Conservation (phyloP, 1,140 invertebrate species). For the Drosophila suzukii region DNA sequence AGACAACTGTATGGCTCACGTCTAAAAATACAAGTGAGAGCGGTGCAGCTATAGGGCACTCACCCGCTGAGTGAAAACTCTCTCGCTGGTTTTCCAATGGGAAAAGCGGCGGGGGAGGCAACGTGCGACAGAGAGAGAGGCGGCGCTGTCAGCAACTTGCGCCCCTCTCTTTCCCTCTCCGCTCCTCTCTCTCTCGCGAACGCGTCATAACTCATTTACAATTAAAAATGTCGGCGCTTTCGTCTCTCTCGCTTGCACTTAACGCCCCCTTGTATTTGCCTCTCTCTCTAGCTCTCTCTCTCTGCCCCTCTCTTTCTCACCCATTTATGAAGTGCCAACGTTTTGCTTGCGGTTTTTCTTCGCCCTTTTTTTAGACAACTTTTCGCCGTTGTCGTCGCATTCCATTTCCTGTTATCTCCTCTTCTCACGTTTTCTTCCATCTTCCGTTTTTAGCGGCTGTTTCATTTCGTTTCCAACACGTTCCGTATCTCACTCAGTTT, state of each 20-base stretch:
- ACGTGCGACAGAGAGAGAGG: conserved; percentile 51
- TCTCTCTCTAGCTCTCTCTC: conserved; percentile 39
- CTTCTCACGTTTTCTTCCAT: conserved; percentile 26
- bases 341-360: conserved; percentile 83
- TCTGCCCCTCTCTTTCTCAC: conserved; percentile 42
- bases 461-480: conserved; percentile 33
- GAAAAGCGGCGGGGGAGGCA: conserved; percentile 39
- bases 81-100: conserved; percentile 41
- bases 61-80: conserved; percentile 18
- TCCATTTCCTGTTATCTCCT: conserved; percentile 64
- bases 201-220: conserved; percentile 84
- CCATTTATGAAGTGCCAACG: conserved; percentile 84
- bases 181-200: conserved; percentile 23
- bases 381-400: conserved; percentile 81
- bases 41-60: not conserved
- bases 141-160: conserved; percentile 12
- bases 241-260: conserved; percentile 28
- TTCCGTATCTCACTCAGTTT: conserved; percentile 6
- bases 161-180: conserved; percentile 6
- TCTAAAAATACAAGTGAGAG: conserved; percentile 18
- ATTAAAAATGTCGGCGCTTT: conserved; percentile 84
- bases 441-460: conserved; percentile 53
- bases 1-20: conserved; percentile 4
- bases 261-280: conserved; percentile 1
- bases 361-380: conserved; percentile 66